Conservation (phyloP, 2,113 vertebrate species). For the Malurus alboscapulatus region DNA sequence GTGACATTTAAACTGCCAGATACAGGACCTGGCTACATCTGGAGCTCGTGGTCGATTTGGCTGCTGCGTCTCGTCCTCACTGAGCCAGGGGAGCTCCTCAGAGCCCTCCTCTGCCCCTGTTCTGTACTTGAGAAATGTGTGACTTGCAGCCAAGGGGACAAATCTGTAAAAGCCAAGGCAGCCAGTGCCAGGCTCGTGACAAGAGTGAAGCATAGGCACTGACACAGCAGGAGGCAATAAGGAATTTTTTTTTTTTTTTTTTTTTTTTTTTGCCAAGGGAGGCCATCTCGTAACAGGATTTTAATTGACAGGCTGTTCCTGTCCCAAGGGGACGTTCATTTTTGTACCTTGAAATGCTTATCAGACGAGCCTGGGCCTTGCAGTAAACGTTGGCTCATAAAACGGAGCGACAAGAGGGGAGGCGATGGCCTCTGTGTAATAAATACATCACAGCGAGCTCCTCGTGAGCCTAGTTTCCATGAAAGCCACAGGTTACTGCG, state of each 20-base stretch:
- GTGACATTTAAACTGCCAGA: neutral
- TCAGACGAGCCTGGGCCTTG: constrained; percentile 40
- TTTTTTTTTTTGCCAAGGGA: neutral
- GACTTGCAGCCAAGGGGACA: neutral
- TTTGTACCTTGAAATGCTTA: constrained; percentile 63
- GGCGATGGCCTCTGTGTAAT: constrained; percentile 62
- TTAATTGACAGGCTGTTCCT: constrained; percentile 16
- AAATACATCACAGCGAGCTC: constrained; percentile 64
- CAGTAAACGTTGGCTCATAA: constrained; percentile 19
- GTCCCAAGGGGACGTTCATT: constrained; percentile 37
- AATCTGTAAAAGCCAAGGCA: neutral
- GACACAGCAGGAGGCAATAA: neutral
- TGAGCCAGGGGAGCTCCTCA: neutral
- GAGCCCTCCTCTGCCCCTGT: neutral
- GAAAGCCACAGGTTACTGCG: constrained; percentile 70
- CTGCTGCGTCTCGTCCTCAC: neutral
- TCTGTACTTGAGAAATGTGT: neutral
- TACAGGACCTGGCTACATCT: neutral
- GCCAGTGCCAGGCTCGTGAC: neutral
- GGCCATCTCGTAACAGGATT: neutral
- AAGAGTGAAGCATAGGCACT: neutral
- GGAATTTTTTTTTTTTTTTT: neutral
- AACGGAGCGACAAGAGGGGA: constrained; percentile 61
- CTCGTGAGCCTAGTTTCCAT: constrained; percentile 66
- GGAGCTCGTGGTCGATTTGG: neutral